phyloP scores from a whole-genome alignment of 2,797 vertebrate species.

The Microchirus variegatus region DNA sequence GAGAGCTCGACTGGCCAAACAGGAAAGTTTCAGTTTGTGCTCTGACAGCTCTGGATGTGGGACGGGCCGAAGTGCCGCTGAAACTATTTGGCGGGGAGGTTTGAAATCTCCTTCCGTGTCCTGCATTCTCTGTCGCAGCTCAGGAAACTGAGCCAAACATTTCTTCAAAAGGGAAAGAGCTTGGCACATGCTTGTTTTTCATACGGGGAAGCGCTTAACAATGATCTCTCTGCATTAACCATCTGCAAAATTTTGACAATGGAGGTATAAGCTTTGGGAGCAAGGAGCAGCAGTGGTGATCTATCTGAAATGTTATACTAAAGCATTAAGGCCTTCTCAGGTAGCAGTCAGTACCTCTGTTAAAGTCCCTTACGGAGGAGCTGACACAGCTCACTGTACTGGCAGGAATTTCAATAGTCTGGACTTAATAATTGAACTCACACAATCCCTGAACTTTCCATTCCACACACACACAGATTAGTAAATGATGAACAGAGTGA shows the following conservation, averaged over 20 bases:
- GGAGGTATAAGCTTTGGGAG: not conserved
- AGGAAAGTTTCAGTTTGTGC: slow-evolving; percentile 61
- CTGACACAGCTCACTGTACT: slow-evolving; percentile 38
- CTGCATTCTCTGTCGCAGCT: slow-evolving; percentile 45
- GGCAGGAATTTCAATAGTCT: slow-evolving; percentile 40
- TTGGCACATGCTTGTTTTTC: slow-evolving; percentile 39
- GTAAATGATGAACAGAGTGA: slow-evolving; percentile 19
- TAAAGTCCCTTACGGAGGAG: slow-evolving; percentile 21
- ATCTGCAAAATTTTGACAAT: slow-evolving; percentile 27
- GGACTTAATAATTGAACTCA: slow-evolving; percentile 3
- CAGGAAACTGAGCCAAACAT: slow-evolving; percentile 19
- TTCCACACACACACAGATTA: slow-evolving; percentile 6
- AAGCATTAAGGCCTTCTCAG: slow-evolving; percentile 42
- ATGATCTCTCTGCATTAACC: slow-evolving; percentile 20
- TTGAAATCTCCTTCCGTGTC: slow-evolving; percentile 68
- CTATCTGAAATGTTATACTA: slow-evolving; percentile 47
- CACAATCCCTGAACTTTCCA: slow-evolving; percentile 3
- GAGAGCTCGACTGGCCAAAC: slow-evolving; percentile 41
- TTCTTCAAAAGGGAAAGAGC: slow-evolving; percentile 23
- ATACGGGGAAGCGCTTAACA: slow-evolving; percentile 59
- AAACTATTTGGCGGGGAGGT: slow-evolving; percentile 77
- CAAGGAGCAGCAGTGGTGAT: slow-evolving; percentile 27
- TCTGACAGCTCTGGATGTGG: slow-evolving; percentile 61
- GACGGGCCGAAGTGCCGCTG: slow-evolving; percentile 43
- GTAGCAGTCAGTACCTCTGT: slow-evolving; percentile 27